These are phyloP conservation scores for Cottus gobio DNA, from an alignment of 2,113 vertebrate genomes.

Conservation along the genomic window DNA sequence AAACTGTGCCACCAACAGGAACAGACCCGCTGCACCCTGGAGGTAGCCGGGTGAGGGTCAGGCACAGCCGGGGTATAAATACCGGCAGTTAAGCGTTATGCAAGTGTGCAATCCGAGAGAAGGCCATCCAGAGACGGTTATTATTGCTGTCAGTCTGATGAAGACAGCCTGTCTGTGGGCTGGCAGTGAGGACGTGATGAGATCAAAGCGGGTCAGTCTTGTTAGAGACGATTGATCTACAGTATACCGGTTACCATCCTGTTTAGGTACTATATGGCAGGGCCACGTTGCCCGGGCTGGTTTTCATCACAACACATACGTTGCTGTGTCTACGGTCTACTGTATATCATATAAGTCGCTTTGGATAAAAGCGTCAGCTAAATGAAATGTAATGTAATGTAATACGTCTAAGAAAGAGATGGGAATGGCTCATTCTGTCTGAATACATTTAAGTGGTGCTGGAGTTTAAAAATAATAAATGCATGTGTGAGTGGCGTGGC, in stretches of 20 bases:
- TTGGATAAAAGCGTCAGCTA: too few species aligned
- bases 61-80: constrained; percentile 51
- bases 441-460: constrained; percentile 7
- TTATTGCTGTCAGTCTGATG: constrained; percentile 63
- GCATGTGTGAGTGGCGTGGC: not conserved
- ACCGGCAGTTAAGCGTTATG: constrained; percentile 68
- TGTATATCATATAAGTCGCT: too few species aligned
- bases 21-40: constrained; percentile 54
- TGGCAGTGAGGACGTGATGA: constrained; percentile 59
- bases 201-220: constrained; percentile 59
- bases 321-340: too few species aligned
- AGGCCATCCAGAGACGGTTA: constrained; percentile 61
- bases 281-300: not conserved
- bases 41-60: constrained; percentile 63
- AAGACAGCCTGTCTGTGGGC: constrained; percentile 56
- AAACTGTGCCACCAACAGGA: constrained; percentile 63
- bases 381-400: too few species aligned
- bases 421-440: not conserved
- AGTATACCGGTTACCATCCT: constrained; percentile 8
- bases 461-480: not conserved
- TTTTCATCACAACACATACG: not conserved
- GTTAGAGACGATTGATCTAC: constrained; percentile 42
- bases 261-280: not conserved
- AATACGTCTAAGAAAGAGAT: not conserved
- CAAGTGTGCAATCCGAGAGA: constrained; percentile 70